Percentiles rank a stretch among this genome's conserved stretches.
Conservation (phyloP, 2,888 invertebrate species). For the Rhimphoctona megacephalus region DNA sequence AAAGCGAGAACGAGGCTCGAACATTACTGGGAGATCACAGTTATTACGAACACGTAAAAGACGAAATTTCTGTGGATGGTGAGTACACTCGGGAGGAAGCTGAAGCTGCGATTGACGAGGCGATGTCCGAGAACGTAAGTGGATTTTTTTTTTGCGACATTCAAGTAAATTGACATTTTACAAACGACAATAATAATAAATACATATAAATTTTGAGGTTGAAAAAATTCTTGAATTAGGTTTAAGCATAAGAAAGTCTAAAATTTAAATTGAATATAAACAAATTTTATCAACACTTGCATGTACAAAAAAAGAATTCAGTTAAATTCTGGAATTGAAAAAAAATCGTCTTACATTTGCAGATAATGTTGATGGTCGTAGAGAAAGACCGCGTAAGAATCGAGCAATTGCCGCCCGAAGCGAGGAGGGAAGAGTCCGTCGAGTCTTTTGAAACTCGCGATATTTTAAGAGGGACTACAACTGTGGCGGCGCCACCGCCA, state of each 20-base stretch:
- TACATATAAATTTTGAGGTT: neutral
- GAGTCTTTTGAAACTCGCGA: neutral
- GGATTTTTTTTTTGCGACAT: slow-evolving; percentile 9
- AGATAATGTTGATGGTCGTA: slow-evolving; percentile 83
- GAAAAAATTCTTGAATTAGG: neutral
- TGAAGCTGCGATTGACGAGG: slow-evolving; percentile 71
- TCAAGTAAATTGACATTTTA: neutral
- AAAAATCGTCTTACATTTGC: slow-evolving; percentile 14
- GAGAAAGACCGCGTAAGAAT: slow-evolving; percentile 80
- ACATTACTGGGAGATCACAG: slow-evolving; percentile 81
- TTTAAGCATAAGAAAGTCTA: neutral
- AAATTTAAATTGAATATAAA: neutral
- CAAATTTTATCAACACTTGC: neutral
- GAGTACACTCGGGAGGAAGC: slow-evolving; percentile 53
- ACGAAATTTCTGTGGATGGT: slow-evolving; percentile 58
- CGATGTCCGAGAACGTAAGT: slow-evolving; percentile 80
- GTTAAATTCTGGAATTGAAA: neutral
- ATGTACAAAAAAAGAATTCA: neutral
- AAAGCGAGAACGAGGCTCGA: slow-evolving; percentile 69
- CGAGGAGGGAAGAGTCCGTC: neutral
- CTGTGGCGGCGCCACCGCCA: neutral
- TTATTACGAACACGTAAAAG: slow-evolving; percentile 79
- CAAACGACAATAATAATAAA: neutral
- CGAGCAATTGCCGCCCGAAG: slow-evolving; percentile 77
- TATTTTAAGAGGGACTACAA: neutral